A percentile compares a stretch with the other conserved stretches of the same genome.
Conservation (phyloP, 2,113 vertebrate species). For the Sterrhoptilus dennistouni region DNA sequence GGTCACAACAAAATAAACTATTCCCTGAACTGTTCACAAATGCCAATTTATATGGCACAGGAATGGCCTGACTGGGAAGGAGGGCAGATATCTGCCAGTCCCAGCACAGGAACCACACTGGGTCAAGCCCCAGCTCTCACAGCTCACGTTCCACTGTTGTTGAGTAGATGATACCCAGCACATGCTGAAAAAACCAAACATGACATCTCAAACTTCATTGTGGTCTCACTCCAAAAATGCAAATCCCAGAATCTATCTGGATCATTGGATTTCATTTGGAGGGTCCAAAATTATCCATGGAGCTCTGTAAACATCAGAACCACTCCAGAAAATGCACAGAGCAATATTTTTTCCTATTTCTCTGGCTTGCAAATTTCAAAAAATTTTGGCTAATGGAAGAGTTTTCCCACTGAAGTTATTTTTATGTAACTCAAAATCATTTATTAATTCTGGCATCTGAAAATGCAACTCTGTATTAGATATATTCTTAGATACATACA, state of each 20-base stretch:
- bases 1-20: not conserved
- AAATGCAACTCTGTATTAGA: constrained; percentile 44
- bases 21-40: not conserved
- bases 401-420: not conserved
- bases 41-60: not conserved
- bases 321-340: not conserved
- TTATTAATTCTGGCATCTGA: not conserved
- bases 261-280: not conserved
- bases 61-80: not conserved
- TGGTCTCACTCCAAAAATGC: not conserved
- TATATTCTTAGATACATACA: not conserved
- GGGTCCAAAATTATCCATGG: not conserved
- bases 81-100: not conserved
- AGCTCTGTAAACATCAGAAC: constrained; percentile 5
- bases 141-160: not conserved
- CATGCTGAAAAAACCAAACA: not conserved
- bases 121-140: not conserved
- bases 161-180: not conserved
- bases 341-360: constrained; percentile 34
- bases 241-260: not conserved
- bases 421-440: constrained; percentile 14
- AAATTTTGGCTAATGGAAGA: not conserved
- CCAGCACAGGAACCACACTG: not conserved
- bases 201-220: not conserved
- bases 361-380: constrained; percentile 26